These are phyloP conservation scores for Berghia stephanieae DNA, from an alignment of 1,140 invertebrate species.

Conservation along the genomic window DNA sequence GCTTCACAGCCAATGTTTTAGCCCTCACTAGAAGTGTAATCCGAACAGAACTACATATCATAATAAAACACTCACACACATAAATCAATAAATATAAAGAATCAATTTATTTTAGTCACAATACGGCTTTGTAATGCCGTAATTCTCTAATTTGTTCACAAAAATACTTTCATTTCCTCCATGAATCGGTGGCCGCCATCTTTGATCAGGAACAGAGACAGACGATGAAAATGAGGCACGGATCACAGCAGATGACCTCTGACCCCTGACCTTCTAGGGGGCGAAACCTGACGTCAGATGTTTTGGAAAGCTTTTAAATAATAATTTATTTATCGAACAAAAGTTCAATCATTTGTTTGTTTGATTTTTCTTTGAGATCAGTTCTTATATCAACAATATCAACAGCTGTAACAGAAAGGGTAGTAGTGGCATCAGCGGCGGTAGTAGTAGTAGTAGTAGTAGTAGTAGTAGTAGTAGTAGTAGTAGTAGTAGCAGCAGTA, in stretches of 20 bases:
- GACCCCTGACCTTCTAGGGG: slow-evolving; percentile 22
- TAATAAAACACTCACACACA: too few relatives aligned
- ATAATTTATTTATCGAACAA: neutral
- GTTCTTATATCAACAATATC: neutral
- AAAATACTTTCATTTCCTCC: slow-evolving; percentile 10
- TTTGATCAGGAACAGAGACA: slow-evolving; percentile 15
- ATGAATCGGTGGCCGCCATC: slow-evolving; percentile 26
- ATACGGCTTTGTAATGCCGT: too few relatives aligned
- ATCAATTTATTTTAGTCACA: too few relatives aligned
- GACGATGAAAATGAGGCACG: slow-evolving; percentile 25
- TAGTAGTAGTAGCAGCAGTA: neutral
- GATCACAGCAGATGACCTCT: slow-evolving; percentile 3
- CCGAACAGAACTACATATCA: slow-evolving; percentile 28
- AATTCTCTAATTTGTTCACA: too few relatives aligned
- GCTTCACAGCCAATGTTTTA: neutral
- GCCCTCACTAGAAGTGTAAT: neutral
- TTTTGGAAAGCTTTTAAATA: neutral
- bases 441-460: neutral
- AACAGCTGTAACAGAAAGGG: neutral
- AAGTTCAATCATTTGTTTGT: neutral
- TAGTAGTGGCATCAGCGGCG: neutral
- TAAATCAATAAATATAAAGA: too few relatives aligned
- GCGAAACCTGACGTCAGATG: neutral
- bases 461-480: neutral
- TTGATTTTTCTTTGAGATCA: neutral